Base-by-base conservation (phyloP, 2,113 vertebrate genomes). In the Perca flavescens region DNA sequence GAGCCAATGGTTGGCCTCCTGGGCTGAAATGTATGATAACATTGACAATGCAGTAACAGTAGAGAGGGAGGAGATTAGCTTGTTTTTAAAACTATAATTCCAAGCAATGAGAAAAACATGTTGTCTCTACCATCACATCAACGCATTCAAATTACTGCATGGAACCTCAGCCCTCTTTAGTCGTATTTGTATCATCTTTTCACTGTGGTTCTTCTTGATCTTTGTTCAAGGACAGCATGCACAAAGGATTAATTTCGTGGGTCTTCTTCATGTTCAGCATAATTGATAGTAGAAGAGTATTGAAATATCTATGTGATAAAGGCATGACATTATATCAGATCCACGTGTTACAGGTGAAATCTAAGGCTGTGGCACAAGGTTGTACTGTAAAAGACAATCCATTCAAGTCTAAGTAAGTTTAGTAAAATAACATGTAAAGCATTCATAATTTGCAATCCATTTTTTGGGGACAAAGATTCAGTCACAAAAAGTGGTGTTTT, bases 11-110 rank as follows among this genome's bases (percentile, higher is more conserved):
- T 47, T 2, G 11, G 13, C 22, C 53, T 84, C 53, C 15, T 17
- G 47, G 69, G 82, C 56, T 66, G 11, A 50, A 63, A 76, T 2
- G 19, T 69, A 79, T 74, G n/a, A 82, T 85, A 82, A 70, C 64
- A 71, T 66, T 72, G 63, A 60, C 58, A 16, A 34, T 72, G 63
- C 57, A 49, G 71, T 43, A 65, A 74, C n/a, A 49, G 49, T 84
- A 15, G 21, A 62, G 13, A 46, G 61, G 34, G 70, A 68, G 60
- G 16, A 66, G 53, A 74, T 64, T 16, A 46, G 25, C 57, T 74
- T 71, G 50, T 54, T 81, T 74, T 47, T 54, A 34, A 12, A 36
- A 83, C 13, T 78, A 15, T 5, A 77, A 73, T 34, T 36, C 15
- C 17, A 57, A 6, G 36, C 16, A 19, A 16, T 12, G 40, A 58